These are phyloP conservation scores for Leptestheria dahalacensis DNA, from an alignment of 1,140 invertebrate genomes.

Conservation along the genomic window DNA sequence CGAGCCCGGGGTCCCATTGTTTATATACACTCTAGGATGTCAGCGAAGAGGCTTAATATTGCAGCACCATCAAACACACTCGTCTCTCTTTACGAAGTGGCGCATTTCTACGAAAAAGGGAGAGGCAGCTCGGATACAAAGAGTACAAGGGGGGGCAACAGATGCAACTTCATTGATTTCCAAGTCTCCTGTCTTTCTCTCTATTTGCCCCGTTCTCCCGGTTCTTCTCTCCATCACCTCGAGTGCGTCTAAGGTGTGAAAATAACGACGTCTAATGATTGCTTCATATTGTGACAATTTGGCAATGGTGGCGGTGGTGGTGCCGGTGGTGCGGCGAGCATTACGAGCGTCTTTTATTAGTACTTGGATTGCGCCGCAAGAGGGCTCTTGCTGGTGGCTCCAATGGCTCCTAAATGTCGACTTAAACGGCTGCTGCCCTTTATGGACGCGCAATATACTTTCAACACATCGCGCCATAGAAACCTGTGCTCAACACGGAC, in stretches of 20 bases:
- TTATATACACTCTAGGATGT: not conserved
- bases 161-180: too few species aligned
- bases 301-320: not conserved
- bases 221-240: too few species aligned
- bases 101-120: too few species aligned
- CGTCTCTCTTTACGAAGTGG: not conserved
- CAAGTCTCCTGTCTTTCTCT: too few species aligned
- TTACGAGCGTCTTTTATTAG: too few species aligned
- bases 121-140: too few species aligned
- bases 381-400: not conserved
- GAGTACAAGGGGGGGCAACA: too few species aligned
- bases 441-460: not conserved
- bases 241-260: too few species aligned
- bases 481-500: not conserved
- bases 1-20: not conserved
- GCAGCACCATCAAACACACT: not conserved
- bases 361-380: not conserved
- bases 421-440: not conserved
- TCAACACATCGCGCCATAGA: not conserved
- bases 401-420: not conserved
- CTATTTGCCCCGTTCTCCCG: too few species aligned
- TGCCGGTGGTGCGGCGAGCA: too few species aligned
- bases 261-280: too few species aligned
- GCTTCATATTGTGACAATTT: not conserved
- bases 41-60: not conserved